Base-by-base conservation (phyloP, 2,797 vertebrate species). In the Mionectes olivaceus region DNA sequence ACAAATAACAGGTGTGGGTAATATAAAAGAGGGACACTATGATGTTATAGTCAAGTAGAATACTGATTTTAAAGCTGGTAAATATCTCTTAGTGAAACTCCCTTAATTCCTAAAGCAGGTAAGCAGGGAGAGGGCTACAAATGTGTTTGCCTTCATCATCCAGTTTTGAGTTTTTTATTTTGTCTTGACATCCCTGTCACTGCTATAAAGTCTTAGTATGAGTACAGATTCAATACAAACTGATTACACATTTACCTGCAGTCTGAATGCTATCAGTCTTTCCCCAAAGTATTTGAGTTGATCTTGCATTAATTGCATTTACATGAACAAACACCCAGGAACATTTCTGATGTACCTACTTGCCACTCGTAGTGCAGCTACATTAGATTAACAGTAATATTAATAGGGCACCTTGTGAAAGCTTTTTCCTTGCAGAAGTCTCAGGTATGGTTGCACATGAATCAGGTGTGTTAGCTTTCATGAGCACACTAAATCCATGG, bases 341-440 rank as follows among this genome's bases (percentile, higher is more conserved):
- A 65, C 8, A 33, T 63, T 50, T 71, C 47, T 89, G 25, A 35
- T 52, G 22, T 22, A 79, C 25, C 41, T 60, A 39, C 46, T 39
- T 65, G 63, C 49, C 33, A 24, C 23, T 37, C 9, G 35, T 35
- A 35, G 35, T 77, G 17, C 17, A 70, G 10, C 55, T 94, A 33
- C 44, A 43, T 55, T 17, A 33, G 74, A 63, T 43, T 71, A 73
- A 76, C n/a, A 37, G 47, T 16, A 84, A 81, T 56, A 67, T 32
- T 71, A 80, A 75, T n/a, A 68, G 23, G 88, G 46, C 46, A 89
- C 25, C 25, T 24, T 53, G 74, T 77, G 23, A 32, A 27, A 56
- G 41, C 35, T 86, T 97, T 97, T 78, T 64, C 16, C 41, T 89
- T 71, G 46, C 46, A 39, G 83, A 89, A 85, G 8, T 41, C 56